phyloP scores from a whole-genome alignment of 2,888 invertebrate species.

The Ischnura elegans region DNA sequence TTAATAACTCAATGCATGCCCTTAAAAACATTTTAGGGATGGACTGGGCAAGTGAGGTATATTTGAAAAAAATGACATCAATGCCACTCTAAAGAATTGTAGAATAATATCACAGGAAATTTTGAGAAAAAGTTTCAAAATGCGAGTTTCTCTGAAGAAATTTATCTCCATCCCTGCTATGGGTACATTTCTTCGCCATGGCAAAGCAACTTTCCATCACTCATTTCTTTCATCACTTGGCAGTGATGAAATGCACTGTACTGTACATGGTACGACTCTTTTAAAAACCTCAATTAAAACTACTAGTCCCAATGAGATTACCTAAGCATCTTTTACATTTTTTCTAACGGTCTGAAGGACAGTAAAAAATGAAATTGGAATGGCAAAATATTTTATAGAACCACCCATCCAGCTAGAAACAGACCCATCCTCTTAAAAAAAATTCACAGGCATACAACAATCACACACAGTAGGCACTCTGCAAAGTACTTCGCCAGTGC shows the following conservation, averaged over 20 bases:
- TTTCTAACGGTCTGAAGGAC: conserved; percentile 60
- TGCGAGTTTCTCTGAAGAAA: conserved; percentile 65
- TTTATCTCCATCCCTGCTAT: conserved; percentile 50
- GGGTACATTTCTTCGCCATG: conserved; percentile 1
- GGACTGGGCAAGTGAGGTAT: conserved; percentile 58
- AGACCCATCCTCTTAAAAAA: conserved; percentile 54
- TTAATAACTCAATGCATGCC: conserved; percentile 52
- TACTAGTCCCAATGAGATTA: conserved; percentile 63
- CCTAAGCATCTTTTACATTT: conserved; percentile 64
- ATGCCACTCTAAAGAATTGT: conserved; percentile 67
- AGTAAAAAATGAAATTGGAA: conserved; percentile 60
- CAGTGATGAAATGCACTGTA: conserved; percentile 36
- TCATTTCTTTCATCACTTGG: conserved; percentile 16
- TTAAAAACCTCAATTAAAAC: conserved; percentile 61
- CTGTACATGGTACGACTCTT: conserved; percentile 48
- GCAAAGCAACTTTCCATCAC: conserved; percentile 45
- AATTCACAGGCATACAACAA: conserved; percentile 57
- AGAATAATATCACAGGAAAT: conserved; percentile 67
- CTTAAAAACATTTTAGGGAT: conserved; percentile 54
- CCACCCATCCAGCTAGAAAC: conserved; percentile 56
- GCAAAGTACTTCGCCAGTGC: conserved; percentile 13
- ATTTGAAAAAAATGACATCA: conserved; percentile 66
- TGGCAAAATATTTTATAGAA: conserved; percentile 65
- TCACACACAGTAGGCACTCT: conserved; percentile 35
- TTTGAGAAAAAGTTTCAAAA: conserved; percentile 67